These are phyloP conservation scores for Danio rerio DNA, from an alignment of 2,113 vertebrate species.

Conservation along the genomic window DNA sequence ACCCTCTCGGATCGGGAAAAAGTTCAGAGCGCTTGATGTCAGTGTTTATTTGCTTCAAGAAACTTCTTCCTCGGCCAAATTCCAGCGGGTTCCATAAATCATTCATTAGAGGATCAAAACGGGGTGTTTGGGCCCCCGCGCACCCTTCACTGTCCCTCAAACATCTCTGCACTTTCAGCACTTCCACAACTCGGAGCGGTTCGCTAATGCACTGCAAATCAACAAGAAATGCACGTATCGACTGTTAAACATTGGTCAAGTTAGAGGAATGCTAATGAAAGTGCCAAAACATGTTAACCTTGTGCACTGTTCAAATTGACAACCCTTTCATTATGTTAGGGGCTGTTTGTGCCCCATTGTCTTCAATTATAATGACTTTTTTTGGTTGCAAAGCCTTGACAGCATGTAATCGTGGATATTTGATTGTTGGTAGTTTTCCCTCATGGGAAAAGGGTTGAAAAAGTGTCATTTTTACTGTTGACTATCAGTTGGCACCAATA, in stretches of 20 bases:
- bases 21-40: conserved; percentile 1
- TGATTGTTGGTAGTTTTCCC: no score
- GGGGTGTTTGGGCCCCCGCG: background rate
- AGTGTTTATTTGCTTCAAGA: conserved; percentile 22
- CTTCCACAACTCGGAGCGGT: background rate
- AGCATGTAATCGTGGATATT: no score
- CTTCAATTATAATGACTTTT: no score
- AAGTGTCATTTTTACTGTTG: no score
- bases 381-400: no score
- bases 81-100: conserved; percentile 22
- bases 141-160: conserved; percentile 20
- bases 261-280: conserved; percentile 24
- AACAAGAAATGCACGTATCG: background rate
- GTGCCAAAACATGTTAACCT: background rate
- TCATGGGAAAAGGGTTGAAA: no score
- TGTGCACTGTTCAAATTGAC: no score
- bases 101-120: conserved; percentile 37
- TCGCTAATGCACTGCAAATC: conserved; percentile 18
- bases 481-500: no score
- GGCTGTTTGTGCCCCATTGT: no score
- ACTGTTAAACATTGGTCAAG: conserved; percentile 26
- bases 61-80: conserved; percentile 29
- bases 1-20: background rate
- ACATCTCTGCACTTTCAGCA: conserved; percentile 32
- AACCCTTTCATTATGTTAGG: no score